A percentile compares a stretch with the other conserved stretches of the same genome.
Conservation (phyloP, 2,888 invertebrate genomes). For the Mystacides longicornis region DNA sequence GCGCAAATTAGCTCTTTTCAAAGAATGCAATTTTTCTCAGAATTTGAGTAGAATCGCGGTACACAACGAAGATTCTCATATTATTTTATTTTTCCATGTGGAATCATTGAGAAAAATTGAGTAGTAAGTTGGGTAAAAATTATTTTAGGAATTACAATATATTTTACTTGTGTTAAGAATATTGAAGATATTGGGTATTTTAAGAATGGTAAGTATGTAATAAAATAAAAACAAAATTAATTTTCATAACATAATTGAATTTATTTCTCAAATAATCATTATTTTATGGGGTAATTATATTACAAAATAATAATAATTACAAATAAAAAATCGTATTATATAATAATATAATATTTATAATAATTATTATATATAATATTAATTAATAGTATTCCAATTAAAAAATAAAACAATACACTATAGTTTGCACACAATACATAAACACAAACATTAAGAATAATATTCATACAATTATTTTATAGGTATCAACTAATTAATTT, state of each 20-base stretch:
- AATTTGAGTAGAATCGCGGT: too few species aligned
- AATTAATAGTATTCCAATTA: slow-evolving; percentile 23
- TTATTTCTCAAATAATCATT: slow-evolving; percentile 26
- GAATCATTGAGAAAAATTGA: too few species aligned
- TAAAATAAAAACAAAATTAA: slow-evolving; percentile 13
- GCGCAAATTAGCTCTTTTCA: too few species aligned
- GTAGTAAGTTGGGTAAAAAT: too few species aligned
- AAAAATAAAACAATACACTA: slow-evolving; percentile 26
- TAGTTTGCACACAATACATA: slow-evolving; percentile 27
- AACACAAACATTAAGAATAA: slow-evolving; percentile 27
- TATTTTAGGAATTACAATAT: too few species aligned
- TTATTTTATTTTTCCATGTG: too few species aligned
- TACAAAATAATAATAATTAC: slow-evolving; percentile 26
- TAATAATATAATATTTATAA: slow-evolving; percentile 25
- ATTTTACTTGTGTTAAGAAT: too few species aligned
- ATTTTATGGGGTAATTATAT: slow-evolving; percentile 26
- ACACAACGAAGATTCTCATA: too few species aligned
- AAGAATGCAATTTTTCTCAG: too few species aligned
- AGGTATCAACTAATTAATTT: too few species aligned
- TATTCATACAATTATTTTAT: slow-evolving; percentile 23
- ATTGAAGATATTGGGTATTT: too few species aligned
- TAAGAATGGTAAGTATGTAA: too few species aligned
- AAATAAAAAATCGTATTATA: slow-evolving; percentile 25
- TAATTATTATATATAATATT: slow-evolving; percentile 26
- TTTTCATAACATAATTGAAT: slow-evolving; percentile 27